Base-by-base conservation (phyloP, 2,113 vertebrate species). In the Coturnix japonica region DNA sequence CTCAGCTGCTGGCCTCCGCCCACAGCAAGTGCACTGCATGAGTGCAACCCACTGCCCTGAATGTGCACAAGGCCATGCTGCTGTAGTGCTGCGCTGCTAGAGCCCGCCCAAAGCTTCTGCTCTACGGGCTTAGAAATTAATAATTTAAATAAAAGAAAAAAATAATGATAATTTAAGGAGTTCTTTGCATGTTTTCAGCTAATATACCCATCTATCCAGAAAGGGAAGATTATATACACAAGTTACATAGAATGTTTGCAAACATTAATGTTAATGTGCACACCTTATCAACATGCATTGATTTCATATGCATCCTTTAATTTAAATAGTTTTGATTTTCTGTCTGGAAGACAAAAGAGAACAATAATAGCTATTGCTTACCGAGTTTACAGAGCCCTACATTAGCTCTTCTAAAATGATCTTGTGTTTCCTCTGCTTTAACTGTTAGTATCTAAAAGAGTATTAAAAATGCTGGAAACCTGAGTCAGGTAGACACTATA, bases 241-340 rank as follows among this genome's bases (percentile, higher is more conserved):
- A 78, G 77, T 82, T 95, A 87, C 79, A 90, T 83, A 94, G 86
- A 91, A 70, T 91, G 54, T 96, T 96, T 96, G 90, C 81, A 94
- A 95, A 94, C 91, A 85, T 95, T 97, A 95, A 82, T 17, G 1
- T 90, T 95, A 97, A 96, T 92, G 91, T 95, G 90, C 92, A 85
- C 78, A 95, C 82, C 95, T 95, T 96, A 95, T 95, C 94, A 97
- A 96, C 89, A 94, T 82, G 94, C 81, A 95, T 81, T 95, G 96
- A 97, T 97, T 97, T 96, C 96, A 97, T 97, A 93, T 26, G 81
- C 94, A 96, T 97, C 95, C 89, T 97, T 97, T 97, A 93, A 87
- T 95, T 97, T 97, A 97, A 98, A 97, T 92, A 95, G 91, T 65
- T 97, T 98, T 97, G 97, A 97, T 97, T 98, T 97, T 96, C 95